phyloP scores from a whole-genome alignment of 92 coral and sea anemone genomes.

The Blastomussa wellsi region DNA sequence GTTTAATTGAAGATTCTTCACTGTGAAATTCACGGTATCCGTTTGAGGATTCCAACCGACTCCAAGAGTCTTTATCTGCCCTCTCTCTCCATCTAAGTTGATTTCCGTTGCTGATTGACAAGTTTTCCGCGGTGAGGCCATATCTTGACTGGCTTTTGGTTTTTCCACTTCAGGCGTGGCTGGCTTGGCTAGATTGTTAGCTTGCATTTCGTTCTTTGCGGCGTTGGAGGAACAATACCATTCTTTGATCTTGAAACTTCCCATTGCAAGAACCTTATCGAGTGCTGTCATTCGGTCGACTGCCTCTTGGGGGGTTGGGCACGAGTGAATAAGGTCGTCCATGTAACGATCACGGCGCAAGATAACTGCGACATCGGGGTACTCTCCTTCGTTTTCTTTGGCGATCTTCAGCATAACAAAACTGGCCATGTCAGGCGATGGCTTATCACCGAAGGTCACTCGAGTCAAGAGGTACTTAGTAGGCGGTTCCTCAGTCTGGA shows the following conservation, averaged over 20 bases:
- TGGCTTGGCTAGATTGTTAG: no score
- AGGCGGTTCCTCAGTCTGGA: conserved; percentile 25
- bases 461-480: conserved; percentile 30
- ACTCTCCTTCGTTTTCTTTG: conserved; percentile 28
- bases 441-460: no score
- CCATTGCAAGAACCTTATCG: no score
- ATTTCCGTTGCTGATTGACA: conserved; percentile 15
- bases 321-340: conserved; percentile 45
- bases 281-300: no score
- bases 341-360: conserved; percentile 29
- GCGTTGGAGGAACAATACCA: no score
- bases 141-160: no score
- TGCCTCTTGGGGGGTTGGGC: conserved; percentile 30
- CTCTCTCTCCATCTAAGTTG: conserved; percentile 55
- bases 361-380: conserved; percentile 19
- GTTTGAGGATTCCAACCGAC: conserved; percentile 53
- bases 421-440: no score
- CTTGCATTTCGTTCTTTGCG: no score
- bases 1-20: conserved; percentile 32
- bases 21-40: conserved; percentile 31
- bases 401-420: conserved; percentile 55
- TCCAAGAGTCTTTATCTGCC: conserved; percentile 9
- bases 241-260: no score
- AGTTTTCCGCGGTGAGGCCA: not conserved
- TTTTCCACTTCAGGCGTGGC: no score